These are phyloP conservation scores for Ooceraea biroi DNA, from an alignment of 1,140 invertebrate species.

Conservation along the genomic window DNA sequence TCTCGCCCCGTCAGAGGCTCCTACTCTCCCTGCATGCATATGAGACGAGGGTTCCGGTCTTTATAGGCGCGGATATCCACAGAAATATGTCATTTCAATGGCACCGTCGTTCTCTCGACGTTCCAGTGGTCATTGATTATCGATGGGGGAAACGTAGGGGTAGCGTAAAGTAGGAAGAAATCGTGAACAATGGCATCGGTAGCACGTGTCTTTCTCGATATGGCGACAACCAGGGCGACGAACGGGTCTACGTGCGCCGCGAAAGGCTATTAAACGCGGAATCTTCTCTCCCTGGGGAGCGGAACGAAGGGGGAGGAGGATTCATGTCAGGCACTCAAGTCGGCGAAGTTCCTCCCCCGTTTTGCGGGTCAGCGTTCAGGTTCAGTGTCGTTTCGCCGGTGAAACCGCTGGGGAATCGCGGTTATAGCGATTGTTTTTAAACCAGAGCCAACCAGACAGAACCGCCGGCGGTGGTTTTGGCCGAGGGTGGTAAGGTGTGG, in stretches of 20 bases:
- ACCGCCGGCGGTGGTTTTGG: slow-evolving; percentile 47
- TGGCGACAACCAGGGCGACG: slow-evolving; percentile 33
- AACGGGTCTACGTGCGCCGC: neutral
- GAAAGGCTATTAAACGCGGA: slow-evolving; percentile 60
- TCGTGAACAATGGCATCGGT: neutral
- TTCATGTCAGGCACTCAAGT: too few species aligned
- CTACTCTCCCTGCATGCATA: neutral
- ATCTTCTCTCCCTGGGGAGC: slow-evolving; percentile 33
- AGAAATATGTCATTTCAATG: slow-evolving; percentile 1
- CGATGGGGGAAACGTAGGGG: neutral
- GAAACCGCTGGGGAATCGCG: slow-evolving; percentile 46
- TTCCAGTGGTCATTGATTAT: slow-evolving; percentile 1
- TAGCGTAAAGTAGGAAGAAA: neutral
- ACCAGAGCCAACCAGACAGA: slow-evolving; percentile 47
- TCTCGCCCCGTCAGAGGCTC: neutral
- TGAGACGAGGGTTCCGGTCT: neutral
- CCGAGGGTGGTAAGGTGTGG: neutral
- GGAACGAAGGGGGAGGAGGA: too few species aligned
- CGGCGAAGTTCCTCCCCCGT: slow-evolving; percentile 23
- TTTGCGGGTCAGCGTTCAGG: slow-evolving; percentile 47
- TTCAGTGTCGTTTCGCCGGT: slow-evolving; percentile 41
- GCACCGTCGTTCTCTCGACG: neutral
- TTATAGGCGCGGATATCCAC: neutral
- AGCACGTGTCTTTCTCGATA: slow-evolving; percentile 17
- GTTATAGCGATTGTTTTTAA: slow-evolving; percentile 69